Conservation (phyloP, 2,113 vertebrate genomes). For the Cavia porcellus region DNA sequence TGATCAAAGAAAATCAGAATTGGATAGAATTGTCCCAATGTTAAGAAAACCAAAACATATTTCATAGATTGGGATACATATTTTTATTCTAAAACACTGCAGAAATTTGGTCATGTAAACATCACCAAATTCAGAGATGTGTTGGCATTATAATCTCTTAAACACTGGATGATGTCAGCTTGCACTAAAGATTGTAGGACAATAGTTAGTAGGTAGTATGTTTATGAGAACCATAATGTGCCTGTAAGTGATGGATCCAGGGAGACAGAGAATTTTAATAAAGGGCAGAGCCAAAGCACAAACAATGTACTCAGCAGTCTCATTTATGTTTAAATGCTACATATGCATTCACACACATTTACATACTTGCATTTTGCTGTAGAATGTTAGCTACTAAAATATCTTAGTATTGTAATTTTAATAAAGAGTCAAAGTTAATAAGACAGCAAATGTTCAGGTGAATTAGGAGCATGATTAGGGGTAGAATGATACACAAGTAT, state of each 20-base stretch:
- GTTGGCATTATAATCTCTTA: background rate
- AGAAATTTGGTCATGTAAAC: background rate
- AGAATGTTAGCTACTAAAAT: background rate
- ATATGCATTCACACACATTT: background rate
- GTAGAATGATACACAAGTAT: background rate
- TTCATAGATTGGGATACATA: background rate
- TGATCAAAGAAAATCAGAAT: constrained; percentile 54
- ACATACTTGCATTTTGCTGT: background rate
- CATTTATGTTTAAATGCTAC: background rate
- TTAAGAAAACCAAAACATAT: constrained; percentile 7
- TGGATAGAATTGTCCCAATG: constrained; percentile 7
- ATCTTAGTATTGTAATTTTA: background rate
- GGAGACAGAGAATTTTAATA: background rate
- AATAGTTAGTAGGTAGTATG: background rate
- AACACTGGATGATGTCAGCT: background rate
- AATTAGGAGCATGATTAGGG: background rate
- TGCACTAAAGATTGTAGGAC: background rate
- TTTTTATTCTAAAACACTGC: background rate
- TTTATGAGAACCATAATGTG: background rate
- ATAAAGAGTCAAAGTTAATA: background rate
- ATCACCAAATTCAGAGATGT: background rate
- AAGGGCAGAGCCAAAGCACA: background rate
- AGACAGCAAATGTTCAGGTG: background rate
- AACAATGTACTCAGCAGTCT: background rate
- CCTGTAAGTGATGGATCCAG: background rate